Percentiles rank a stretch among this genome's conserved stretches.
These are phyloP conservation scores for Valencia hispanica DNA, from an alignment of 2,797 vertebrate species.

Conservation along the genomic window DNA sequence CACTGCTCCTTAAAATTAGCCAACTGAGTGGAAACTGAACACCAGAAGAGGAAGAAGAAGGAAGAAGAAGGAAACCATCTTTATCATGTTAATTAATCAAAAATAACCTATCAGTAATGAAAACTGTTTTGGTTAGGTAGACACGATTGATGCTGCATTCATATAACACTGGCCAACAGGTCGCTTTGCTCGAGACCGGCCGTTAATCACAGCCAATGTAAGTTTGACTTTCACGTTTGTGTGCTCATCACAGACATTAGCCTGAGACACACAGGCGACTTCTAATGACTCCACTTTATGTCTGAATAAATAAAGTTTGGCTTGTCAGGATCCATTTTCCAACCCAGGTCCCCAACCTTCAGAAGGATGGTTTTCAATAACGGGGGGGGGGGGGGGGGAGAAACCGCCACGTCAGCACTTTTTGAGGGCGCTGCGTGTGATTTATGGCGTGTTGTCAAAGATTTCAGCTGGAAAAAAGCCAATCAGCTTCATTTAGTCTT, in stretches of 20 bases:
- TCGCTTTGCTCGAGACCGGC: background rate
- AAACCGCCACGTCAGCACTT: slow-evolving; percentile 55
- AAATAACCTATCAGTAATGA: background rate
- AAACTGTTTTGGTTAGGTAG: slow-evolving; percentile 2
- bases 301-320: slow-evolving; percentile 64
- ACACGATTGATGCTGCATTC: background rate
- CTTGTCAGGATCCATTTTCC: slow-evolving; percentile 61
- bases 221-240: slow-evolving; percentile 46
- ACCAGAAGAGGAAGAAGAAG: too few relatives aligned
- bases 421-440: slow-evolving; percentile 53
- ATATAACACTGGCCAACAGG: background rate
- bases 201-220: slow-evolving; percentile 38
- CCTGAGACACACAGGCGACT: slow-evolving; percentile 42
- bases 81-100: slow-evolving; percentile 7
- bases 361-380: slow-evolving; percentile 30
- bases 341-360: slow-evolving; percentile 39
- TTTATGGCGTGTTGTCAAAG: slow-evolving; percentile 64
- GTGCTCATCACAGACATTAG: slow-evolving; percentile 34
- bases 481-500: slow-evolving; percentile 48
- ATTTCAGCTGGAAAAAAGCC: slow-evolving; percentile 47
- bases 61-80: background rate
- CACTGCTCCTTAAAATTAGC: too few relatives aligned
- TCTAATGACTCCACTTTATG: slow-evolving; percentile 54
- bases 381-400: background rate
- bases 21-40: too few relatives aligned